Evolutionary conservation across 2,797 vertebrate species (phyloP), one percentile per base, ranked within the genome.

Genomic region (Phataginus tetradactyla): DNA sequence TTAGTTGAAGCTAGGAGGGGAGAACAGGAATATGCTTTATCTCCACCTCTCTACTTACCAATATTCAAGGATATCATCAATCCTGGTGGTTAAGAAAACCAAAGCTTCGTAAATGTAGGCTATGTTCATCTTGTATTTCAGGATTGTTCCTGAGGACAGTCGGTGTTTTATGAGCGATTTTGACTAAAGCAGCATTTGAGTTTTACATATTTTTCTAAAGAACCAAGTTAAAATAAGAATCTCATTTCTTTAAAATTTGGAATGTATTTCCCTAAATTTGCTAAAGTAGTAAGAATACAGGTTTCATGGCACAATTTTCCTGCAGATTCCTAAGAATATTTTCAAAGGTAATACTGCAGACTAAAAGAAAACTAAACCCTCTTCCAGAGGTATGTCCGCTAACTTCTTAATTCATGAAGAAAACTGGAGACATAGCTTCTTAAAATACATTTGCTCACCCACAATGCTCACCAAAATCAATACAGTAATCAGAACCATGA

Each of bases 191-290:
- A 86, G 78, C 66, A 96, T 91, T 95, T 92, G 39, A 93, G 63
- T 66, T 95, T 95, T 57, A 85, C 42, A 13, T 32, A 15, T 85
- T 39, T 81, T 86, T 88, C 66, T 80, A 84, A 53, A 92, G 53
- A 92, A 81, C 80, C 29, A 90, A 95, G 86, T 91, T 92, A 96
- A 95, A 83, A 59, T 51, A 75, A 93, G 53, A 86, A 8, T 69
- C 57, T 92, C 74, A 66, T 86, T 23, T 94, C 75, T 77, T 97
- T 86, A 96, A 89, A 84, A 95, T 94, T 68, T 93, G 63, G 90
- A 97, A 97, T 95, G 75, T 71, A 93, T 90, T 95, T 94, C 63
- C 95, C 81, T 86, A 94, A 90, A 95, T 92, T 74, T 96, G 66
- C 83, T 78, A 55, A 93, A 92, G 51, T 86, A 94, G 75, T 79